Percentiles rank a stretch among this genome's conserved stretches.
Evolutionary conservation across 2,797 vertebrate genomes (phyloP).

Genomic region (Apogon talboti): DNA sequence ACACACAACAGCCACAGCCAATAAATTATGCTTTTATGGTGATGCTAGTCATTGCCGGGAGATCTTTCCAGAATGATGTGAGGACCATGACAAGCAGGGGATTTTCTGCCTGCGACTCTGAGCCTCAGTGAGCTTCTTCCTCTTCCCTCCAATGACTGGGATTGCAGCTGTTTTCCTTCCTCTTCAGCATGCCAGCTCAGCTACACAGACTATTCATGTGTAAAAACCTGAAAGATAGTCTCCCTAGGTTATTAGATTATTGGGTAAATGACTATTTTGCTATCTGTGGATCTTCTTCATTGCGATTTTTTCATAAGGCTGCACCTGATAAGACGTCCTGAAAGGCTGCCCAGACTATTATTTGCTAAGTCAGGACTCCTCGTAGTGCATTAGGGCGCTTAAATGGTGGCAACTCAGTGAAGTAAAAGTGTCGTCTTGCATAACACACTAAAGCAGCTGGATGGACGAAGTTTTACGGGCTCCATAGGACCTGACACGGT

Average conservation of each 20-base stretch:
- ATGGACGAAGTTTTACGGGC: too few species aligned
- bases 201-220: background rate
- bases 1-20: conserved; percentile 18
- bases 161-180: conserved; percentile 6
- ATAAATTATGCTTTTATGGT: conserved; percentile 20
- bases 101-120: conserved; percentile 35
- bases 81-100: conserved; percentile 6
- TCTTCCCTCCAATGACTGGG: conserved; percentile 10
- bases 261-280: too few species aligned
- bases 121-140: conserved; percentile 23
- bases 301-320: background rate
- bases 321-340: background rate
- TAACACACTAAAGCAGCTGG: too few species aligned
- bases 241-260: too few species aligned
- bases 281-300: too few species aligned
- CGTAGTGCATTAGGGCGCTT: too few species aligned
- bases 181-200: background rate
- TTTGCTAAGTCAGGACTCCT: background rate
- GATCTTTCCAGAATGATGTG: conserved; percentile 39
- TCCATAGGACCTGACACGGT: too few species aligned
- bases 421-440: too few species aligned
- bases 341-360: background rate
- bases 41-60: conserved; percentile 25
- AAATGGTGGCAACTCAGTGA: too few species aligned
- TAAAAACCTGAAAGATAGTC: background rate